Evolutionary conservation across 2,888 invertebrate genomes (phyloP), one percentile per base, ranked within the genome.

Genomic region (Lochmaea crataegi): DNA sequence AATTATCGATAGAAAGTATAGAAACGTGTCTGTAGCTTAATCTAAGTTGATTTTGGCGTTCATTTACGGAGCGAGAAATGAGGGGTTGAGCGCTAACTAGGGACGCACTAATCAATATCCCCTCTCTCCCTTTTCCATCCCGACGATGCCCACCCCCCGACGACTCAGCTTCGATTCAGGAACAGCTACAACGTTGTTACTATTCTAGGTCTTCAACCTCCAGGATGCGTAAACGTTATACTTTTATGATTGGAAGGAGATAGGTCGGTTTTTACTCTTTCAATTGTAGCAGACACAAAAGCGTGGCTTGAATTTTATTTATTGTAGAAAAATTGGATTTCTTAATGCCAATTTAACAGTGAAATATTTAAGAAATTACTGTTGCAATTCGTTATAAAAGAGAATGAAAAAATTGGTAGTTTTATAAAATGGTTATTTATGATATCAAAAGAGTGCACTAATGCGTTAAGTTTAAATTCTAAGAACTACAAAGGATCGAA

Each of bases 91-190:
- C 84, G 86, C 85, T 86, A 86, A 87, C 86, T 87, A 87, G 87
- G 86, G 87, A 86, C 84, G 84, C 84, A 83, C 86, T 87, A 87
- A 87, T 87, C 86, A 86, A 87, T 87, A 86, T 78, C 82, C 83
- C 82, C 84, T 83, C 82, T 79, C 56, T 58, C 42, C 58, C 72
- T 32, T 60, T 66, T 56, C 71, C 58, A 16, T 56, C 42, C 69
- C 69, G 61, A 41, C 63, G n/a, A 51, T n/a, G 64, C 63, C 71
- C 56, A 65, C 45, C 68, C 71, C 63, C 82, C 82, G 53, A 63
- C 53, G 42, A 57, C 51, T 81, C 84, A 83, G 84, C 82, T 81
- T 83, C 83, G 81, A 80, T 76, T 80, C 81, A 77, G 80, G 79
- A 78, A 78, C 79, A 81, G 82, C 84, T 81, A 82, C 82, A 83